Evolutionary conservation across 2,797 vertebrate genomes (phyloP).

Genomic region (Lacerta agilis): DNA sequence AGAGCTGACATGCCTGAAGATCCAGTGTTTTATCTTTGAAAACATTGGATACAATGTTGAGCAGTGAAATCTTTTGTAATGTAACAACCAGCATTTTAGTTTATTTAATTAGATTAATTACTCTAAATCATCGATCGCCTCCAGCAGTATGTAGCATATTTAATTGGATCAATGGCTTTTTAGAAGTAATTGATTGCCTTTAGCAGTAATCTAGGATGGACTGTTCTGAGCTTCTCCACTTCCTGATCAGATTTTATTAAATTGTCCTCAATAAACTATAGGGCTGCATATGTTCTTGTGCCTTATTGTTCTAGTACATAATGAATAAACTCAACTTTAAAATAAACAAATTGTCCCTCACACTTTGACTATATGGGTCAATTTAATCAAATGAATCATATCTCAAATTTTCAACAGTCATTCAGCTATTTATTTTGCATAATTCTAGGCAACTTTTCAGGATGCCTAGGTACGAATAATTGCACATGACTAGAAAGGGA

Average conservation of each 20-base stretch:
- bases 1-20: background rate
- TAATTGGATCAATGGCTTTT: conserved; percentile 22
- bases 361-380: background rate
- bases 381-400: background rate
- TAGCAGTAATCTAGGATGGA: background rate
- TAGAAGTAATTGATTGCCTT: background rate
- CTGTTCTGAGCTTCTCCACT: background rate
- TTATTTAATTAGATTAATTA: conserved; percentile 35
- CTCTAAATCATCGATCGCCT: conserved; percentile 19
- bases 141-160: background rate
- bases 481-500: no score
- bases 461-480: background rate
- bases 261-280: background rate
- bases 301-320: background rate
- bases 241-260: background rate
- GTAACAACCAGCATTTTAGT: background rate
- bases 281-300: background rate
- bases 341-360: background rate
- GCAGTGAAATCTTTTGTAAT: background rate
- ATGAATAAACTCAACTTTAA: background rate
- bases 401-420: background rate
- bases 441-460: background rate
- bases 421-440: background rate
- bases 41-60: background rate
- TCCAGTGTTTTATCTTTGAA: background rate